Base-by-base conservation (phyloP, 2,797 vertebrate genomes). In the Phataginus tetradactyla region DNA sequence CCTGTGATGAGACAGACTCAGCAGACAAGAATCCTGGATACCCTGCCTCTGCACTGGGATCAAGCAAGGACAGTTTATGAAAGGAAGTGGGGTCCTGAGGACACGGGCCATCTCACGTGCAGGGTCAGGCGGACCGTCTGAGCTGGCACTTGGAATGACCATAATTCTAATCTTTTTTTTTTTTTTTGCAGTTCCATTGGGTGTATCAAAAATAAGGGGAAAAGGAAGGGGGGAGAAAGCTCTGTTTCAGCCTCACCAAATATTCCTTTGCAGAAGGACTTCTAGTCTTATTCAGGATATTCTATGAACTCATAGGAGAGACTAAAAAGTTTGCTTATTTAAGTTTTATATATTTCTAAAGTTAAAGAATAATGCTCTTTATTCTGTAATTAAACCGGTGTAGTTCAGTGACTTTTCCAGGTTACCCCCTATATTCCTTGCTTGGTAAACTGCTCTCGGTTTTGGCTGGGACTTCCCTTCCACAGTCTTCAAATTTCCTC, bases 391-490 rank as follows among this genome's bases (percentile, higher is more conserved):
- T 87, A 93, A 77, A 81, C 27, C 78, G 49, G 66, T 80, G 34
- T 93, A 25, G 20, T 71, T 94, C 23, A 91, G 11, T 96, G 61
- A 85, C 29, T 91, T 95, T 77, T 34, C 55, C 78, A 94, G 39
- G 29, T 94, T 90, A 51, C 64, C 29, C 59, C 85, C 91, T 83
- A 32, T 80, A 64, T 77, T 75, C 29, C 37, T 94, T 90, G 57
- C 29, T 86, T 95, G 94, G 63, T 9, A 78, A 81, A 71, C 51
- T 66, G 27, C 81, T 95, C 87, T 93, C 79, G 80, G 77, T 91
- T 95, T 80, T 21, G 32, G 92, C 88, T 92, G 83, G 15, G 85
- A 87, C 86, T 75, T 90, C 61, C 37, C 32, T 88, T 87, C 29
- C 8, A 53, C 59, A 8, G 13, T 68, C 63, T 32, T 95, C 63